Base-by-base conservation (phyloP, 2,113 vertebrate species). In the Gambusia holbrooki region DNA sequence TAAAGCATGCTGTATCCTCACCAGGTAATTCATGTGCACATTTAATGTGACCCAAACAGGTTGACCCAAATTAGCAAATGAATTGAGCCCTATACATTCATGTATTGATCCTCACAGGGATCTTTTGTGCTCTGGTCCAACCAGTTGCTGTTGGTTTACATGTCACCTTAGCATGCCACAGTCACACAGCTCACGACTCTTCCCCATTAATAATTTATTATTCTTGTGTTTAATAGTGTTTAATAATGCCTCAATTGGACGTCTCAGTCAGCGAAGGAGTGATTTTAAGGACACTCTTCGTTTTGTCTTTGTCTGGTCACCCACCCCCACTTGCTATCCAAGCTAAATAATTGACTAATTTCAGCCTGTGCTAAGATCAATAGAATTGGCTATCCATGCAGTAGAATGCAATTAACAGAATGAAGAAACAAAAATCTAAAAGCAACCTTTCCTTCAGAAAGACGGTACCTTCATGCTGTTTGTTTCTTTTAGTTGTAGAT, bases 101-200 rank as follows among this genome's bases (percentile, higher is more conserved):
- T 71, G 84, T 80, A 83, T 86, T 89, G 92, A 93, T 90, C 74
- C 27, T 25, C 2, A 32, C 73, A 3, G 62, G 81, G 84, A 91
- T 87, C 84, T 84, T 74, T 77, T 81, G 73, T 63, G 64, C 66
- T 19, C 65, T 33, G 79, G 81, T 79, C 80, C 83, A 69, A 82
- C 90, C 77, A 27, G 27, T 72, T 64, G 72, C 76, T 65, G 32
- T 28, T 66, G 74, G 87, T 91, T 90, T 89, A 81, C 89, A 89
- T 87, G 77, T 74, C 54, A 25, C 11, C 85, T 92, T 87, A 80
- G 69, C 90, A 92, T 90, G 87, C 79, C 89, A 91, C 86, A 89
- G 82, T 77, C 74, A 87, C 82, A 74, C 83, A 80, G 77, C 37
- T 86, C 75, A 66, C 81, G 76, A 77, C 87, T 79, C 80, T 75